Evolutionary conservation across 2,888 invertebrate genomes (phyloP), one percentile per base, ranked within the genome.

Genomic region (Xestia ashworthii): DNA sequence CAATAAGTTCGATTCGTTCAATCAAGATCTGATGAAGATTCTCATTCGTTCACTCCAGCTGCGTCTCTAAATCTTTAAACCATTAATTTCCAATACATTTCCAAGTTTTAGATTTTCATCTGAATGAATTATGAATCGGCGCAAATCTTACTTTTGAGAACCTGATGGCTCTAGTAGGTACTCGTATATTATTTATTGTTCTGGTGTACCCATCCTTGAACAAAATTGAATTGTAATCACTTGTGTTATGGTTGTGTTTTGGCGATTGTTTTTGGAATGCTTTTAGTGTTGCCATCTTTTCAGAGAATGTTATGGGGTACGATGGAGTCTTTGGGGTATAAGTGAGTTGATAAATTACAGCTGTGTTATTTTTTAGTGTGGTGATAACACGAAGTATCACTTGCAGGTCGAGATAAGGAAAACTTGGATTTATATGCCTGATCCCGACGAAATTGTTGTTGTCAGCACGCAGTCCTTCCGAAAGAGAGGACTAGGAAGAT

Each of bases 81-180:
- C 80, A 86, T 86, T 82, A 82, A 84, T 86, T 78, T 75, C 19
- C 67, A 68, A 82, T 67, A 70, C 69, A 78, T 74, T 72, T 60
- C 80, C 53, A 73, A 77, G 68, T 86, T 86, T 64, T 64, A 76
- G 64, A 76, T 80, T 76, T 77, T 70, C 74, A 77, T 85, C 60
- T 71, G 38, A 74, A 76, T 86, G 85, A 86, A 86, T 85, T 85
- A 86, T 85, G 80, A 85, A 75, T 74, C 64, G 41, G 25, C 76
- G 55, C 70, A 78, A 81, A 85, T 78, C 71, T 80, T 77, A 72
- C 75, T 78, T 80, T 80, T 71, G 48, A 74, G 12, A 71, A 67
- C 41, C 62, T 58, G n/a, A 75, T 73, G 75, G 46, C 46, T 32
- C n/a, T 60, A 55, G 74, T 82, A 67, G 25, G 64, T 65, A 32